These are phyloP conservation scores for Bombus vancouverensis DNA, from an alignment of 1,140 invertebrate genomes.

Conservation along the genomic window DNA sequence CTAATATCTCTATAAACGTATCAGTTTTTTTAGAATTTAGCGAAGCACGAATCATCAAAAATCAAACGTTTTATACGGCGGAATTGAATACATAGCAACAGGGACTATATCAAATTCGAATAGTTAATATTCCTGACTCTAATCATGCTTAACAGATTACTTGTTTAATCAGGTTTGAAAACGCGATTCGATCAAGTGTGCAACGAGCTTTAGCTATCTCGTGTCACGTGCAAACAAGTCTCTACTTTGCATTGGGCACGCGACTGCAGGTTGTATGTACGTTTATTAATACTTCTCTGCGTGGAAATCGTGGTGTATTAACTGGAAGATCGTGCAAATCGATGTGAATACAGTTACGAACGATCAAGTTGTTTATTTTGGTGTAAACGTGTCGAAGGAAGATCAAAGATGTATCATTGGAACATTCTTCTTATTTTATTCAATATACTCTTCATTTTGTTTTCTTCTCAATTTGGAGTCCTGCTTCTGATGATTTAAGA, in stretches of 20 bases:
- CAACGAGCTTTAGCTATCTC: background rate
- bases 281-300: constrained; percentile 36
- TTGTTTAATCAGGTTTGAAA: background rate
- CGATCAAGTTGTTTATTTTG: background rate
- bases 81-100: background rate
- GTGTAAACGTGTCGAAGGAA: too few relatives aligned
- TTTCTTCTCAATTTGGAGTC: too few relatives aligned
- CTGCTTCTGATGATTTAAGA: too few relatives aligned
- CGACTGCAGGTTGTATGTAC: constrained; percentile 44
- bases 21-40: too few relatives aligned
- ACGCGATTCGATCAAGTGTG: background rate
- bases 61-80: too few relatives aligned
- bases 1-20: too few relatives aligned
- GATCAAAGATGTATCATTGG: too few relatives aligned
- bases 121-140: background rate
- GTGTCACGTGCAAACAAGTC: constrained; percentile 36
- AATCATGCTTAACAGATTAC: too few relatives aligned
- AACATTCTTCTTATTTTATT: too few relatives aligned
- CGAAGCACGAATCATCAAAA: too few relatives aligned
- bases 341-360: background rate
- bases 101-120: background rate
- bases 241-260: constrained; percentile 39
- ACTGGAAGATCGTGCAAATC: constrained; percentile 13
- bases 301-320: constrained; percentile 14
- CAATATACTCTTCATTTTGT: too few relatives aligned